Conservation (phyloP, 2,888 invertebrate species). For the Teleiodes luculella region DNA sequence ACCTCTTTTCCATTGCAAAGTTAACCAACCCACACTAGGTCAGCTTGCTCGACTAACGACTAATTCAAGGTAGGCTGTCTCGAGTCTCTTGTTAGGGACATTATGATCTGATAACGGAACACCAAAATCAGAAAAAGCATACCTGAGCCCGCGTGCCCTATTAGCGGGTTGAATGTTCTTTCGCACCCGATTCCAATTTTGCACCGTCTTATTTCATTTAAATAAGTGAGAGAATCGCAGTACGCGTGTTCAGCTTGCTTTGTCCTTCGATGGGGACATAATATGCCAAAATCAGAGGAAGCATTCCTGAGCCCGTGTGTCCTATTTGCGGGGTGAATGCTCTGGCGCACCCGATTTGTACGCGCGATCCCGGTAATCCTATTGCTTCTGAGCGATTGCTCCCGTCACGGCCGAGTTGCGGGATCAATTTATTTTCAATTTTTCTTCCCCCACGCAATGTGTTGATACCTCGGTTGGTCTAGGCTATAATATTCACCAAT, state of each 20-base stretch:
- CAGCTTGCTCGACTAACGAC: too few species aligned
- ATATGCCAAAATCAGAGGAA: neutral
- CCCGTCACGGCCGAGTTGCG: slow-evolving; percentile 51
- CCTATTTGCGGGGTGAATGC: slow-evolving; percentile 1
- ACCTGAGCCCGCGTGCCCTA: slow-evolving; percentile 1
- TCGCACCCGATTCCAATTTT: slow-evolving; percentile 11
- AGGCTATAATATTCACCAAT: neutral
- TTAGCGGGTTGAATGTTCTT: slow-evolving; percentile 6
- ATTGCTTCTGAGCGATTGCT: slow-evolving; percentile 61
- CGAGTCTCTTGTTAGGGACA: too few species aligned
- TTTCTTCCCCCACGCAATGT: slow-evolving; percentile 38
- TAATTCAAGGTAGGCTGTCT: too few species aligned
- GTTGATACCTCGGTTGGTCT: neutral
- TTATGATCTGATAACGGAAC: too few species aligned
- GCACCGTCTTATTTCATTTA: too few species aligned
- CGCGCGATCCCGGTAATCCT: slow-evolving; percentile 44
- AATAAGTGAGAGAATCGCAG: too few species aligned
- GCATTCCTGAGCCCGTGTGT: neutral
- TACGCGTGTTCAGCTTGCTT: too few species aligned
- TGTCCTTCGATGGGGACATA: too few species aligned
- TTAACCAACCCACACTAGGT: too few species aligned
- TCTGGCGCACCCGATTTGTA: slow-evolving; percentile 14
- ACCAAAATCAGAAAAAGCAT: neutral
- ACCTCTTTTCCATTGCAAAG: too few species aligned
- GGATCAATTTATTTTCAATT: slow-evolving; percentile 74